phyloP scores from a whole-genome alignment of 2,888 invertebrate genomes.

The Hemithea aestivaria region DNA sequence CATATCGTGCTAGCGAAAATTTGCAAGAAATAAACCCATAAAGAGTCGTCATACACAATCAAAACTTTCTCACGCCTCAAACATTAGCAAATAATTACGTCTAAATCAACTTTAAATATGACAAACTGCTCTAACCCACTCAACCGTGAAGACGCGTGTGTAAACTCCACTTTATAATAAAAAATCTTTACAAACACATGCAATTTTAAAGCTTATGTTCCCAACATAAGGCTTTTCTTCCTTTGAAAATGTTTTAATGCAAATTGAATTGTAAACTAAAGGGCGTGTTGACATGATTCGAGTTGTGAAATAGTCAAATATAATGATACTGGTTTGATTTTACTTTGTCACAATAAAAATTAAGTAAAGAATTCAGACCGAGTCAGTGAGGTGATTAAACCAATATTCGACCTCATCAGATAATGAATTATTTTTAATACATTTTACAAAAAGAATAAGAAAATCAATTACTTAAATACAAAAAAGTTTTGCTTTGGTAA shows the following conservation, averaged over 20 bases:
- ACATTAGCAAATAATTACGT: constrained; percentile 62
- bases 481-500: too few relatives aligned
- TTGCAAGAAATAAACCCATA: too few relatives aligned
- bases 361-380: too few relatives aligned
- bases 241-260: too few relatives aligned
- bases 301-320: background rate
- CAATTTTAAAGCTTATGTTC: constrained; percentile 17
- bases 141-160: constrained; percentile 66
- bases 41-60: constrained; percentile 5
- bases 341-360: constrained; percentile 4
- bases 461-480: too few relatives aligned
- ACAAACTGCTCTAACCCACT: constrained; percentile 68
- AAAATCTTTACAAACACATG: constrained; percentile 12
- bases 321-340: background rate
- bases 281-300: constrained; percentile 52
- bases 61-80: constrained; percentile 58
- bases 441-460: too few relatives aligned
- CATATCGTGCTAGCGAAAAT: too few relatives aligned
- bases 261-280: constrained; percentile 59
- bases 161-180: constrained; percentile 38
- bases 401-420: too few relatives aligned
- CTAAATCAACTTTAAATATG: constrained; percentile 64
- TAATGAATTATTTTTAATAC: too few relatives aligned
- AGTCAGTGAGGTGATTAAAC: too few relatives aligned
- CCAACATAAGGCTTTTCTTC: constrained; percentile 11